Base-by-base conservation (phyloP, 1,140 invertebrate species). In the Oryctes rhinoceros region DNA sequence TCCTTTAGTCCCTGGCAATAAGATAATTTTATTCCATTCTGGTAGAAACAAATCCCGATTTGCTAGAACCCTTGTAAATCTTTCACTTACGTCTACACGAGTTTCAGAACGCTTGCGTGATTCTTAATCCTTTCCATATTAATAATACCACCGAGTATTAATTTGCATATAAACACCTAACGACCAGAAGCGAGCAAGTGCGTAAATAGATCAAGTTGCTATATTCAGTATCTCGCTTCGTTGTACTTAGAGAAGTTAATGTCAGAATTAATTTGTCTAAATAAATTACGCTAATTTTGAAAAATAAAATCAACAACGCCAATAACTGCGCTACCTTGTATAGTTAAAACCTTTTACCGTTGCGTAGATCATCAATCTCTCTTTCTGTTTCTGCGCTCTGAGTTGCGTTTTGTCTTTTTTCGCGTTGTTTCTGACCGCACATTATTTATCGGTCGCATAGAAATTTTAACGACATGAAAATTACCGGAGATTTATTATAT, bases 321-420 rank as follows among this genome's bases (percentile, higher is more conserved):
- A 71, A 71, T 71, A 71, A 71, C 53, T 35, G 65, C 35, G 65
- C 65, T 71, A 71, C 65, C 65, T 59, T 71, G 65, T 24, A 37
- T 71, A 62, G 65, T 71, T 71, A 71, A 71, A 71, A 18, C 13
- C 65, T 71, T 71, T 71, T 71, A 71, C 65, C 24, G 20, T 13
- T 71, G 7, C 65, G 65, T 24, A 35, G 18, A 24, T 71, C 65
- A 71, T 71, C 65, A 20, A 24, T 71, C 20, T 35, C 65, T 15
- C 2, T 71, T 44, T 44, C 5, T 10, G 39, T 44, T 7, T n/a
- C 49, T 62, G 15, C 53, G 15, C 53, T 62, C 53, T 62, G 53
- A n/a, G 15, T 6, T 18, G 53, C 15, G 15, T 20, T 62, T 20
- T 15, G 53, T 62, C 53, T 62, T 62, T 62, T 62, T 62, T 62